Evolutionary conservation across 2,797 vertebrate genomes (phyloP).

Genomic region (Lemur catta): DNA sequence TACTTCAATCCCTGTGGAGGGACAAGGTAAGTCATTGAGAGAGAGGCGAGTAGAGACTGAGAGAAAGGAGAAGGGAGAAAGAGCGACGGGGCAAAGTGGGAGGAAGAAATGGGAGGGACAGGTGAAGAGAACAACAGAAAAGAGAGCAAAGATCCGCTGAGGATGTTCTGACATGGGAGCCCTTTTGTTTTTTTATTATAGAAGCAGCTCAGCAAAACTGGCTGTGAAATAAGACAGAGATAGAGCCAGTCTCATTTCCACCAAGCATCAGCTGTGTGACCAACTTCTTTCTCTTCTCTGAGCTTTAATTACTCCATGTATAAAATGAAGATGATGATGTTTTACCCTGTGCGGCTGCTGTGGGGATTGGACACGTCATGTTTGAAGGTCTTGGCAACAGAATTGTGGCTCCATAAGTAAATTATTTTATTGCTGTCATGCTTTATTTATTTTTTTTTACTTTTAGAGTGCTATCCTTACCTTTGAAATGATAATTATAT

Average conservation of each 20-base stretch:
- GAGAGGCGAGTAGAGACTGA: background rate
- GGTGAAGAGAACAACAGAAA: background rate
- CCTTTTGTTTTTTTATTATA: background rate
- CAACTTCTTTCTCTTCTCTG: background rate
- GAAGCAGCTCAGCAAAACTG: background rate
- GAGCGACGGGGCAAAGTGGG: background rate
- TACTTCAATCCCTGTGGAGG: background rate
- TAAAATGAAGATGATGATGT: background rate
- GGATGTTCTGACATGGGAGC: background rate
- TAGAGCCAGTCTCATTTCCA: background rate
- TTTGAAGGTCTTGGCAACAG: background rate
- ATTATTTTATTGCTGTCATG: background rate
- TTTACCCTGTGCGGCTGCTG: background rate
- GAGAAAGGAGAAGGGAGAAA: background rate
- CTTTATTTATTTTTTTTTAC: background rate
- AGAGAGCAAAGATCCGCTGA: background rate
- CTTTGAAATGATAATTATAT: slow-evolving; percentile 36
- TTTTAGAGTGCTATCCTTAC: background rate
- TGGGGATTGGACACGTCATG: too few relatives aligned
- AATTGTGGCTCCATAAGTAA: background rate
- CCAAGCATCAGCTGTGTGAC: background rate
- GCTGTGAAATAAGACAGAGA: background rate
- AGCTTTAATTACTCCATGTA: background rate
- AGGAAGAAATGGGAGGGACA: background rate
- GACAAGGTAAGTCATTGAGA: background rate